Conservation (phyloP, 1,140 invertebrate species). For the Acyrthosiphon pisum region DNA sequence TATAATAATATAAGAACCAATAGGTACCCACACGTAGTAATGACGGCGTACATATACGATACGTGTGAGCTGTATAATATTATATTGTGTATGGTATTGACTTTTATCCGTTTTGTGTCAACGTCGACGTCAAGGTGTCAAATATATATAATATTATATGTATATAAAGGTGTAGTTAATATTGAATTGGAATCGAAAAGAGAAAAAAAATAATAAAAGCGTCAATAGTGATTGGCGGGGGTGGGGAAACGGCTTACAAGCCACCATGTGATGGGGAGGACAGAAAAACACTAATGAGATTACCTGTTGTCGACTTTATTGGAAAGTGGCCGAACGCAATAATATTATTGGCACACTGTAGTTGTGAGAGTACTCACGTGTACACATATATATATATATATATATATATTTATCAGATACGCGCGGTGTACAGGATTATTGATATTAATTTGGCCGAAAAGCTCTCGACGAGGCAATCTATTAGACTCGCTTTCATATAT, state of each 20-base stretch:
- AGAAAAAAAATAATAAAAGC: constrained; percentile 14
- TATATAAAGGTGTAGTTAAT: background rate
- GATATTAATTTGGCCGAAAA: constrained; percentile 13
- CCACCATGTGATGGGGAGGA: background rate
- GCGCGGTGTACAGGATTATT: background rate
- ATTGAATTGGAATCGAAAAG: background rate
- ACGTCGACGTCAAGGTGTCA: background rate
- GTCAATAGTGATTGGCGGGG: background rate
- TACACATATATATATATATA: background rate
- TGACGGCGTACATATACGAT: background rate
- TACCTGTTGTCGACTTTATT: constrained; percentile 51
- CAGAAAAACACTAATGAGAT: constrained; percentile 13
- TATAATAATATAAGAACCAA: background rate
- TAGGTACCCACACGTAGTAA: background rate
- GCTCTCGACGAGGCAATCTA: background rate
- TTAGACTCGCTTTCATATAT: background rate
- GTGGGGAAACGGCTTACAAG: background rate
- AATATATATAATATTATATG: background rate
- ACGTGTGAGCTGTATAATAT: background rate
- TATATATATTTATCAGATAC: background rate
- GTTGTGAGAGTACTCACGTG: background rate
- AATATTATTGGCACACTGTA: constrained; percentile 4
- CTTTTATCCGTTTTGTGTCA: background rate
- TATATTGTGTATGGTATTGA: background rate
- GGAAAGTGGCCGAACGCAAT: constrained; percentile 24